Percentiles rank a stretch among this genome's conserved stretches.
Conservation (phyloP, 1,140 invertebrate genomes). For the Varroa destructor region DNA sequence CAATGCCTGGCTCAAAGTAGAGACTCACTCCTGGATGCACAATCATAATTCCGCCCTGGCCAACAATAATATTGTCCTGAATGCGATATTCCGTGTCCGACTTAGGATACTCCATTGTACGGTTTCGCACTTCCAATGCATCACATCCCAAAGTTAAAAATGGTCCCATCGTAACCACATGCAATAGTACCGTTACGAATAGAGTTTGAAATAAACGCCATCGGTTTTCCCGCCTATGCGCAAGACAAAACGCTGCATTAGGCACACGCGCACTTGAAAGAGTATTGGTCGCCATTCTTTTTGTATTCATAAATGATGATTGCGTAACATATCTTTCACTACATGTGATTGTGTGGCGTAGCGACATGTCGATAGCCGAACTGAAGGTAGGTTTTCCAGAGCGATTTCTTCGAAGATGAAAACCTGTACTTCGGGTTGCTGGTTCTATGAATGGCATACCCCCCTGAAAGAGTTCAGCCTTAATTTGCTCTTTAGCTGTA, state of each 20-base stretch:
- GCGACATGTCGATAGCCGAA: too few relatives aligned
- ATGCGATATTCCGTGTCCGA: constrained; percentile 23
- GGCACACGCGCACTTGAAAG: neutral
- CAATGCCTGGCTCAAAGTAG: constrained; percentile 17
- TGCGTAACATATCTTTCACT: too few relatives aligned
- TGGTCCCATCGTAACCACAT: neutral
- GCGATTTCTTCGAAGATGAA: too few relatives aligned
- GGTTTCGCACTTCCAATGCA: constrained; percentile 7
- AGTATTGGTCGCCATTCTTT: neutral
- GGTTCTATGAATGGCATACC: too few relatives aligned
- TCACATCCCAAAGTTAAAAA: neutral
- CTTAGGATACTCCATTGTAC: constrained; percentile 18
- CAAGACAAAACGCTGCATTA: neutral
- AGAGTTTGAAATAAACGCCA: neutral
- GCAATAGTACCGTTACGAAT: constrained; percentile 11
- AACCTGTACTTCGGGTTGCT: too few relatives aligned
- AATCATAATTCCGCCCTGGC: constrained; percentile 14
- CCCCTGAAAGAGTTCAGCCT: too few relatives aligned
- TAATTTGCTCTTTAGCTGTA: too few relatives aligned
- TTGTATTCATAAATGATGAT: neutral
- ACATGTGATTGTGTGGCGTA: too few relatives aligned
- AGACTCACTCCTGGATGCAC: constrained; percentile 25
- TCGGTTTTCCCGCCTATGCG: neutral
- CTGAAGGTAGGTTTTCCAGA: too few relatives aligned
- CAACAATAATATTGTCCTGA: constrained; percentile 22